These are phyloP conservation scores for Zapornia atra DNA, from an alignment of 2,113 vertebrate species.

Conservation along the genomic window DNA sequence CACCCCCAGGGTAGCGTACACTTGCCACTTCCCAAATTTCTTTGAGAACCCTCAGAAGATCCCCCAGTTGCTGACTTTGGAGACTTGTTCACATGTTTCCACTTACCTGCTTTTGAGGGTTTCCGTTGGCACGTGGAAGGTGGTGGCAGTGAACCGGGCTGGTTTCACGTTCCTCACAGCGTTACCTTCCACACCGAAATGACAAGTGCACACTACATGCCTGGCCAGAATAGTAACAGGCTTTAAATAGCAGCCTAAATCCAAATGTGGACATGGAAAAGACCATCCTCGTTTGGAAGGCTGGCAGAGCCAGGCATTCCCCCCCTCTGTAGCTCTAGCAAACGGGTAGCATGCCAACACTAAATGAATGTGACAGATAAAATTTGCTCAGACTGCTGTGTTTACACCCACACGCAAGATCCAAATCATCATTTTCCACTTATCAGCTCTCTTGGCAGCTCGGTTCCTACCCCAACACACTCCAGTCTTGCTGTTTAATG, in stretches of 20 bases:
- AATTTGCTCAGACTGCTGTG: conserved; percentile 66
- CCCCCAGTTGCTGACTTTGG: not conserved
- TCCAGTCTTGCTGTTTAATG: conserved; percentile 63
- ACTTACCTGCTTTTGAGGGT: not conserved
- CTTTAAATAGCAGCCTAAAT: not conserved
- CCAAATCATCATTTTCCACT: conserved; percentile 60
- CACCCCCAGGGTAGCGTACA: not conserved
- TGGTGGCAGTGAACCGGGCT: not conserved
- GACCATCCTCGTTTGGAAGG: conserved; percentile 18
- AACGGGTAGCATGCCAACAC: conserved; percentile 22
- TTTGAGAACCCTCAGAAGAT: not conserved
- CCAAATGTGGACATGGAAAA: conserved; percentile 14
- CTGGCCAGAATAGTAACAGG: not conserved
- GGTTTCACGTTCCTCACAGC: not conserved
- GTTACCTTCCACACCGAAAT: not conserved
- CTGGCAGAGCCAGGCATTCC: conserved; percentile 43
- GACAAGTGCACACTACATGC: not conserved
- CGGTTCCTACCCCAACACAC: not conserved
- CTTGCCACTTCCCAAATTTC: not conserved
- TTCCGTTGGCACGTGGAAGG: not conserved
- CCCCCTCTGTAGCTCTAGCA: not conserved
- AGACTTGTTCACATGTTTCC: not conserved
- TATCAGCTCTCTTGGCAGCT: conserved; percentile 63
- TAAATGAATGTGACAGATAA: conserved; percentile 65
- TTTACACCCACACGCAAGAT: conserved; percentile 61